phyloP scores from a whole-genome alignment of 1,140 invertebrate genomes.

The Aphidius ervi region DNA sequence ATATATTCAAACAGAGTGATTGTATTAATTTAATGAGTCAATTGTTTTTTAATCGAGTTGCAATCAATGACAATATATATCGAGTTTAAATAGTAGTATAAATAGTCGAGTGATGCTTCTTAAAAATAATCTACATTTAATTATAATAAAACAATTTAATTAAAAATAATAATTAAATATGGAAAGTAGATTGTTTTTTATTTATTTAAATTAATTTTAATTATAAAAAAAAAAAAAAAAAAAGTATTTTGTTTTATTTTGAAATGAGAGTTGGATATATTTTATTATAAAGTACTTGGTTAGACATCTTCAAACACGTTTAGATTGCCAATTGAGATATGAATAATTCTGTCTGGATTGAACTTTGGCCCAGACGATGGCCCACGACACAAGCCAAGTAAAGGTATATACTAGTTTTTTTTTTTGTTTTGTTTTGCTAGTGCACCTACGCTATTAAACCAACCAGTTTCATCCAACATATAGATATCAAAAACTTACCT shows the following conservation, averaged over 20 bases:
- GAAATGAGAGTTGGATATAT: not conserved
- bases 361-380: slow-evolving; percentile 9
- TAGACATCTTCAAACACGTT: not conserved
- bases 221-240: no score
- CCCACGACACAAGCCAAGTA: not conserved
- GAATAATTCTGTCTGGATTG: slow-evolving; percentile 8
- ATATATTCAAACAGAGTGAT: slow-evolving; percentile 15
- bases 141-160: not conserved
- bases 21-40: slow-evolving; percentile 36
- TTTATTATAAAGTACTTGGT: not conserved
- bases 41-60: slow-evolving; percentile 34
- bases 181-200: not conserved
- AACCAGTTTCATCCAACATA: slow-evolving; percentile 15
- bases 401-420: slow-evolving; percentile 13
- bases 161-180: slow-evolving; percentile 12
- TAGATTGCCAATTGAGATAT: slow-evolving; percentile 11
- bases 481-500: not conserved
- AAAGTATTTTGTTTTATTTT: not conserved
- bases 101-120: no score
- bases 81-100: slow-evolving; percentile 4
- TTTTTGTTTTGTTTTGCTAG: slow-evolving; percentile 8
- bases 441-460: slow-evolving; percentile 12
- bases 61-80: slow-evolving; percentile 16
- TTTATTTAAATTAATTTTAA: not conserved
- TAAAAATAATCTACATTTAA: not conserved